A percentile compares a stretch with the other conserved stretches of the same genome.
phyloP scores from a whole-genome alignment of 2,797 vertebrate genomes.

The Schizothorax lantsangensis region DNA sequence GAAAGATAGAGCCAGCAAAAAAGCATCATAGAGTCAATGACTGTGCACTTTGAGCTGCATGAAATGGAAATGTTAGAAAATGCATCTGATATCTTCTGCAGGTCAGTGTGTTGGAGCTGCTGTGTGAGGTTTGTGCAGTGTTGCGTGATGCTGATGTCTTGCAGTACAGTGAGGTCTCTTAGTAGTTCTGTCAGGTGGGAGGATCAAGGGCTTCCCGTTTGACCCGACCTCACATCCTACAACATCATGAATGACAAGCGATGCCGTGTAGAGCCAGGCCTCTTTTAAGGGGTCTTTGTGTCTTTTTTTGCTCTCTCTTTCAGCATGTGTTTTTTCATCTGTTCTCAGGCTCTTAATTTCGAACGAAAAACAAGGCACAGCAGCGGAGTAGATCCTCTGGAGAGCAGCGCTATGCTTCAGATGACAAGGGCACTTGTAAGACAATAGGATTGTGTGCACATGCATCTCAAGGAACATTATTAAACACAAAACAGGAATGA shows the following conservation, averaged over 20 bases:
- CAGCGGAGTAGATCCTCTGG: slow-evolving; percentile 40
- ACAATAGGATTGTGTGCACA: slow-evolving; percentile 28
- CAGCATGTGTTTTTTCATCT: slow-evolving; percentile 12
- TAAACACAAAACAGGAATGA: slow-evolving; percentile 52
- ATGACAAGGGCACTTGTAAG: slow-evolving; percentile 48
- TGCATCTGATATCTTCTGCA: slow-evolving; percentile 8
- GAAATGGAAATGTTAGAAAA: slow-evolving; percentile 28
- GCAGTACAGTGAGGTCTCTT: slow-evolving; percentile 27
- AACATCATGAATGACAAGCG: slow-evolving; percentile 27
- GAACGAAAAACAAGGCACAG: slow-evolving; percentile 6
- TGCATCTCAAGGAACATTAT: slow-evolving; percentile 19
- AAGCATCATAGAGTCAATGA: not conserved
- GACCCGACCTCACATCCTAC: slow-evolving; percentile 27
- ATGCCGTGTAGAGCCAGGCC: not conserved
- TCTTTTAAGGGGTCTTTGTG: slow-evolving; percentile 15
- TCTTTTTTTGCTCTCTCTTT: not conserved
- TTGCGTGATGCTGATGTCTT: slow-evolving; percentile 11
- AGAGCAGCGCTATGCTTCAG: slow-evolving; percentile 31
- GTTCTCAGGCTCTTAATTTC: not conserved
- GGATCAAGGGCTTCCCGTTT: slow-evolving; percentile 23
- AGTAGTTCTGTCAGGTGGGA: slow-evolving; percentile 27
- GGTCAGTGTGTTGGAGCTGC: slow-evolving; percentile 10
- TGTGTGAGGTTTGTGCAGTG: slow-evolving; percentile 31
- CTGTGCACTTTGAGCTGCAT: slow-evolving; percentile 16
- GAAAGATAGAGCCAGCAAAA: not conserved